phyloP scores from a whole-genome alignment of 2,888 invertebrate species.

The Synergus itoensis region DNA sequence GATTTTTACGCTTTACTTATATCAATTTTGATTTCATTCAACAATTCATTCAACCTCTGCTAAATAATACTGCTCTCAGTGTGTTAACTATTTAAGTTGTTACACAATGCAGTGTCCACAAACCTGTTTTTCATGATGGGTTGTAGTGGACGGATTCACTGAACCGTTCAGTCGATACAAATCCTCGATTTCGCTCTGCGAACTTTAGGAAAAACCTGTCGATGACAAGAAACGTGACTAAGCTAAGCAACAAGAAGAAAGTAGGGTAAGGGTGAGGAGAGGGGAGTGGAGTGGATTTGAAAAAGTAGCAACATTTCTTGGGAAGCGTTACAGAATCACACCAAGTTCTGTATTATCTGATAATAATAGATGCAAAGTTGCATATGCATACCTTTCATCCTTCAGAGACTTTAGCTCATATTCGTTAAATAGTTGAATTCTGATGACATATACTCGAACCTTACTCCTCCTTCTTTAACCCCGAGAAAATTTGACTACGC shows the following conservation, averaged over 20 bases:
- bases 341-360: not conserved
- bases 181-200: conserved; percentile 43
- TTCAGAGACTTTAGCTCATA: not conserved
- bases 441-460: not conserved
- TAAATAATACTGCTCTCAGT: not conserved
- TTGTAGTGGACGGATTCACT: conserved; percentile 39
- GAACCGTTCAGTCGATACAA: conserved; percentile 49
- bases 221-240: conserved; percentile 31
- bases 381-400: too few species aligned
- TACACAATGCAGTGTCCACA: conserved; percentile 26
- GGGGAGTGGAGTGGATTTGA: not conserved
- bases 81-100: conserved; percentile 27
- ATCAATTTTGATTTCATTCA: not conserved
- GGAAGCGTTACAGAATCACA: not conserved
- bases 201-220: conserved; percentile 23
- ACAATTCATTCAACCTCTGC: not conserved
- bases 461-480: not conserved
- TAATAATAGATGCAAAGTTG: too few species aligned
- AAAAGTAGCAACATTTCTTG: not conserved
- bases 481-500: not conserved
- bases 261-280: conserved; percentile 24
- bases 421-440: not conserved
- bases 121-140: conserved; percentile 37
- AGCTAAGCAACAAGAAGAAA: conserved; percentile 27
- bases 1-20: not conserved